Evolutionary conservation across 2,888 invertebrate species (phyloP).

Genomic region (Galeruca laticollis): DNA sequence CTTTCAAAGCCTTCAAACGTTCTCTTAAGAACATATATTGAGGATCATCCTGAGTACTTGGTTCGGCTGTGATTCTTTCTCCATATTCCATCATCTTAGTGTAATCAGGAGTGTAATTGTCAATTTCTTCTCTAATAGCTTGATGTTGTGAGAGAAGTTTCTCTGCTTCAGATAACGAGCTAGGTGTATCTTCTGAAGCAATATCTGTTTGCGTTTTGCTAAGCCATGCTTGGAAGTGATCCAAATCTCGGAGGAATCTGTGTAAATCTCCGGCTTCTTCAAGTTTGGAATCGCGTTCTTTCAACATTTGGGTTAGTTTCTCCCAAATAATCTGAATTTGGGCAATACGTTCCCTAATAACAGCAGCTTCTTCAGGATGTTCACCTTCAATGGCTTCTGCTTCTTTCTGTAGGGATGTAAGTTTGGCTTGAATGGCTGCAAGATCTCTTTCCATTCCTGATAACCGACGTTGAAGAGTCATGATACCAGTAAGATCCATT

Average conservation of each 20-base stretch:
- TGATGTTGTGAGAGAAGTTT: constrained; percentile 97
- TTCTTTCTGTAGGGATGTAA: constrained; percentile 93
- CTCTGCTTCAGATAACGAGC: constrained; percentile 95
- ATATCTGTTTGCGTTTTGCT: constrained; percentile 99
- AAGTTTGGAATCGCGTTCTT: constrained; percentile 97
- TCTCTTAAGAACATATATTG: constrained; percentile 99
- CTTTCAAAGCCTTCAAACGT: constrained; percentile 95
- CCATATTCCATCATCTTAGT: constrained; percentile 99
- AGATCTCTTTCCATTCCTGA: constrained; percentile 98
- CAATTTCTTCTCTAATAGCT: constrained; percentile 98
- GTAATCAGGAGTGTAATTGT: constrained; percentile 98
- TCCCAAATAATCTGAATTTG: constrained; percentile 95
- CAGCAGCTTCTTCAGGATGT: constrained; percentile 93
- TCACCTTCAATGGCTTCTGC: constrained; percentile 92
- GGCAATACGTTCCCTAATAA: constrained; percentile 89
- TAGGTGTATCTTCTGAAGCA: constrained; percentile 95
- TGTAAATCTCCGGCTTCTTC: constrained; percentile 99
- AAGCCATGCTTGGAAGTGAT: constrained; percentile 96
- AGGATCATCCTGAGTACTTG: constrained; percentile 92
- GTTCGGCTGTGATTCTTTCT: constrained; percentile 90
- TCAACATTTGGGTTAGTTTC: constrained; percentile 92
- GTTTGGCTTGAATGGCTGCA: constrained; percentile 97
- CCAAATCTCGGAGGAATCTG: constrained; percentile 96
- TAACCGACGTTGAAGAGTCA: constrained; percentile 95
- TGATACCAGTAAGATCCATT: constrained; percentile 98